These are phyloP conservation scores for Rhamnusium bicolor DNA, from an alignment of 2,888 invertebrate genomes.

Conservation along the genomic window DNA sequence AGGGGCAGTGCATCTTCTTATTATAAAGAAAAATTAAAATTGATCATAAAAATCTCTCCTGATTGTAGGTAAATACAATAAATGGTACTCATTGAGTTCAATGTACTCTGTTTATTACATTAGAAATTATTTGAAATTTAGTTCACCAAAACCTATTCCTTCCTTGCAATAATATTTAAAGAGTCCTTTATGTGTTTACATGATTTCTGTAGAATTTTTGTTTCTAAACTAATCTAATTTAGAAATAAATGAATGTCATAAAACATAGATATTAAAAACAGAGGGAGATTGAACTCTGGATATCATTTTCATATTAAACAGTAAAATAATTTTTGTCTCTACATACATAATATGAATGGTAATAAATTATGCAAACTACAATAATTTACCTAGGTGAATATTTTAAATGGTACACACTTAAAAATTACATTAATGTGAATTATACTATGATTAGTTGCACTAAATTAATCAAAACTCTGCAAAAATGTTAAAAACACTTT, in stretches of 20 bases:
- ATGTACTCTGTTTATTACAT: constrained; percentile 10
- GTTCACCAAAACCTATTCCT: neutral
- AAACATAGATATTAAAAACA: neutral
- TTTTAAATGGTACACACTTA: constrained; percentile 19
- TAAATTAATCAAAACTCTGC: neutral
- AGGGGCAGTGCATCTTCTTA: no score
- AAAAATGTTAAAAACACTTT: constrained; percentile 2
- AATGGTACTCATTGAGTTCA: neutral
- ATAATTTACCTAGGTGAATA: constrained; percentile 28
- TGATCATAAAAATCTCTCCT: no score
- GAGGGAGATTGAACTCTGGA: neutral
- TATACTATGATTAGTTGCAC: neutral
- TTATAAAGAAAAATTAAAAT: no score
- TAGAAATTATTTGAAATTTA: constrained; percentile 4
- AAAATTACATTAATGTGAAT: neutral
- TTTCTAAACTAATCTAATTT: neutral
- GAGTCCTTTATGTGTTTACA: neutral
- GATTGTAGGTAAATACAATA: neutral
- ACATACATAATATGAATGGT: constrained; percentile 10
- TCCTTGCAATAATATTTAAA: neutral
- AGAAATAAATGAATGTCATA: neutral
- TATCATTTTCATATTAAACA: neutral
- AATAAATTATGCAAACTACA: constrained; percentile 42
- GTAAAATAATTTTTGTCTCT: constrained; percentile 23
- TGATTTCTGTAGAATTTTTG: neutral